These are phyloP conservation scores for Triplophysa yarkandensis DNA, from an alignment of 2,797 vertebrate species.

Conservation along the genomic window DNA sequence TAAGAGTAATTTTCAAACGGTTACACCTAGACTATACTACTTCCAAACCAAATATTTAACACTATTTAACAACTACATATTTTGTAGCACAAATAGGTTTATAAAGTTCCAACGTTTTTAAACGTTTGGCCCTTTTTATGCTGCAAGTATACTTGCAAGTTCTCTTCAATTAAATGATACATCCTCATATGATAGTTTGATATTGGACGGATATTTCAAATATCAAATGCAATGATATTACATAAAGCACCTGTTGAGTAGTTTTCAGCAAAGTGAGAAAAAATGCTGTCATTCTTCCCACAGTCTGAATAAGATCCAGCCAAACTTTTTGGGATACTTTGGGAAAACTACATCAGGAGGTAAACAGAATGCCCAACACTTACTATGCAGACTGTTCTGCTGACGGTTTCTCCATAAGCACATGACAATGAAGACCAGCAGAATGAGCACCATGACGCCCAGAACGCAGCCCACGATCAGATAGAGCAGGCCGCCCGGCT, in stretches of 20 bases:
- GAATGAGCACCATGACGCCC: slow-evolving; percentile 92
- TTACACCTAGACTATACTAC: too few relatives aligned
- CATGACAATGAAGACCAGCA: slow-evolving; percentile 93
- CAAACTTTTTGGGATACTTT: background rate
- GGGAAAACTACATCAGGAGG: background rate
- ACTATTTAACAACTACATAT: too few relatives aligned
- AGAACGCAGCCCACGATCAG: slow-evolving; percentile 91
- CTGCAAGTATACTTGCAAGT: too few relatives aligned
- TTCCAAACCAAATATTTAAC: too few relatives aligned
- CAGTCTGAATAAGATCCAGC: background rate
- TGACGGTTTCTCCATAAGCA: slow-evolving; percentile 96
- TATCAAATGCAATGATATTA: too few relatives aligned
- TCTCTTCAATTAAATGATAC: too few relatives aligned
- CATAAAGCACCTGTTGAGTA: background rate
- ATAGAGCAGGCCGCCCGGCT: slow-evolving; percentile 80
- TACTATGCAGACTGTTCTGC: slow-evolving; percentile 88
- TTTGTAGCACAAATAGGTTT: too few relatives aligned
- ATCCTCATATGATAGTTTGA: too few relatives aligned
- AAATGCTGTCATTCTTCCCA: background rate
- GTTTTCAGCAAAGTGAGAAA: background rate
- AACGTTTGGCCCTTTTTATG: too few relatives aligned
- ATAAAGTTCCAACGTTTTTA: too few relatives aligned
- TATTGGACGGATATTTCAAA: too few relatives aligned
- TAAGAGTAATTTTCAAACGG: too few relatives aligned
- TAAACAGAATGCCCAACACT: slow-evolving; percentile 61